phyloP scores from a whole-genome alignment of 2,113 vertebrate species.

The Eulacestoma nigropectus region DNA sequence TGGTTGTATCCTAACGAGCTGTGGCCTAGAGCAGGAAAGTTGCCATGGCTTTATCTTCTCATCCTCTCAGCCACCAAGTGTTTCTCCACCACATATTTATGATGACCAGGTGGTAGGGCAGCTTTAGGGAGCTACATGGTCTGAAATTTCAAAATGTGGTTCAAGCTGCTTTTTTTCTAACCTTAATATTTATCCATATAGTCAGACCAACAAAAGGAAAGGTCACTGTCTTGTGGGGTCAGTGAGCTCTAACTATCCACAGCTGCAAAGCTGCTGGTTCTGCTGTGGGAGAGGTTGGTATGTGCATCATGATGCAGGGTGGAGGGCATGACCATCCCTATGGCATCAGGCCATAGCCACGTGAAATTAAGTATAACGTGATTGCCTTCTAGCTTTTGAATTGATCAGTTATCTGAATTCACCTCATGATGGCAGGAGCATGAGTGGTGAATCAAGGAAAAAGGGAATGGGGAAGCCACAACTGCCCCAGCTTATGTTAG shows the following conservation, averaged over 20 bases:
- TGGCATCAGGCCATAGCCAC: neutral
- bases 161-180: neutral
- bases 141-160: neutral
- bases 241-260: neutral
- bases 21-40: neutral
- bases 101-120: neutral
- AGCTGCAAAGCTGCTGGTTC: neutral
- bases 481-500: neutral
- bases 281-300: neutral
- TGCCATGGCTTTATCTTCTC: neutral
- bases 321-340: neutral
- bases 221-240: neutral
- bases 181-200: neutral
- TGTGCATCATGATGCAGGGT: neutral
- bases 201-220: neutral
- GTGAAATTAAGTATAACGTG: neutral
- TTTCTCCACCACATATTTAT: neutral
- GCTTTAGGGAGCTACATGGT: neutral
- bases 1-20: rapidly evolving
- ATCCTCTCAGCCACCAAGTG: neutral
- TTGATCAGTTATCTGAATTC: neutral
- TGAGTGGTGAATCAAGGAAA: neutral
- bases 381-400: neutral
- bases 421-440: neutral
- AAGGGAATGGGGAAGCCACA: neutral